phyloP scores from a whole-genome alignment of 2,797 vertebrate genomes.

The Ambastaia sidthimunki region DNA sequence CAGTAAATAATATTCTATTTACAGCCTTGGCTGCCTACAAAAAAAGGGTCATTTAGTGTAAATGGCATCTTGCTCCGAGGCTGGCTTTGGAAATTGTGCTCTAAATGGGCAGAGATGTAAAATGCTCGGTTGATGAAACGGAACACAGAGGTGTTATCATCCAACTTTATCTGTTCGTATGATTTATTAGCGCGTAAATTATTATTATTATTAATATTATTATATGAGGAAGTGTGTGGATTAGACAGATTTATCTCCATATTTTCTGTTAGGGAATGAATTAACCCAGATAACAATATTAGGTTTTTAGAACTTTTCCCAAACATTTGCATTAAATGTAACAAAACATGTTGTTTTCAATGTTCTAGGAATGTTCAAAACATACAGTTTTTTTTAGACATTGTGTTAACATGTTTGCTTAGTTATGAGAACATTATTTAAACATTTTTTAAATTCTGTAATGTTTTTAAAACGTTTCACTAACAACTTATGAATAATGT shows the following conservation, averaged over 20 bases:
- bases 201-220: slow-evolving; percentile 9
- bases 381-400: too few species aligned
- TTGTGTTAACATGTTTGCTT: too few species aligned
- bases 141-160: slow-evolving; percentile 55
- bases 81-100: slow-evolving; percentile 59
- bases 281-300: neutral
- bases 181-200: slow-evolving; percentile 44
- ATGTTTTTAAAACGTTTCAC: too few species aligned
- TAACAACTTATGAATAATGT: too few species aligned
- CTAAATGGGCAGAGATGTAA: slow-evolving; percentile 64
- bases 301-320: too few species aligned
- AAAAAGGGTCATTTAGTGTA: slow-evolving; percentile 58
- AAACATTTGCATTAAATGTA: too few species aligned
- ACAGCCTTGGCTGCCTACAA: slow-evolving; percentile 74
- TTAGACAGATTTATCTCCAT: slow-evolving; percentile 9
- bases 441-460: too few species aligned
- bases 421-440: too few species aligned
- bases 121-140: slow-evolving; percentile 60
- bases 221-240: slow-evolving; percentile 18
- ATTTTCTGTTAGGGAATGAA: neutral
- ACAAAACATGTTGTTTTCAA: too few species aligned
- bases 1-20: slow-evolving; percentile 87
- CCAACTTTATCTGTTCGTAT: slow-evolving; percentile 52
- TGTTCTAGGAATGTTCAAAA: too few species aligned
- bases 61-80: slow-evolving; percentile 63